Base-by-base conservation (phyloP, 2,888 invertebrate genomes). In the Selenia dentaria region DNA sequence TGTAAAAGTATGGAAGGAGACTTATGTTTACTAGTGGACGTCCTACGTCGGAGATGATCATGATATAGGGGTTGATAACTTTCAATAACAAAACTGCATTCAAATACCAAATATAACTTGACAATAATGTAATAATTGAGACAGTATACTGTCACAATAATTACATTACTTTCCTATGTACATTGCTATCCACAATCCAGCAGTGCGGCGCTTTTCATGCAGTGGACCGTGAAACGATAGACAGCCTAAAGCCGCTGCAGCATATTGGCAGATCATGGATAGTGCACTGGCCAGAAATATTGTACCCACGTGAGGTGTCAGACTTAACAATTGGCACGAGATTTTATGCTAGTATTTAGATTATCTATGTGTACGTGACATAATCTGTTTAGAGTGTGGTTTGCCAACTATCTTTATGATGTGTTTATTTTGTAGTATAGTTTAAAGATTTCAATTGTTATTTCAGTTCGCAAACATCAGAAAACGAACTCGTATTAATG, bases 181-280 rank as follows among this genome's bases (percentile, higher is more conserved):
- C 28, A 9, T 26, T 10, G 22, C 26, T 33, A 31, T 25, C 20
- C 14, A 14, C 22, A 25, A 41, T 32, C 31, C 38, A 46, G 46
- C 44, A 58, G 50, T 47, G 46, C 44, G 55, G 50, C 55, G 46
- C 48, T 46, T 54, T 32, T 42, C 28, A 41, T 14, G 35, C 46
- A 56, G 51, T 51, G 50, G 31, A 39, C 43, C 34, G 50, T 51
- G 49, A 48, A 51, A 53, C 51, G 47, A 57, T 54, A 42, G 46
- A 51, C 51, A 41, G 36, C 44, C 42, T 41, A 46, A 54, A 55
- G 48, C 53, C 51, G 46, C 43, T 57, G 33, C 28, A 49, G 42
- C 35, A 42, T 45, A 48, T 41, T 48, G 37, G 36, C 40, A 36
- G 36, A 18, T 16, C 18, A 32, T 35, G 40, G 33, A 36, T 16